Conservation (phyloP, 2,888 invertebrate species). For the Netelia virgata region DNA sequence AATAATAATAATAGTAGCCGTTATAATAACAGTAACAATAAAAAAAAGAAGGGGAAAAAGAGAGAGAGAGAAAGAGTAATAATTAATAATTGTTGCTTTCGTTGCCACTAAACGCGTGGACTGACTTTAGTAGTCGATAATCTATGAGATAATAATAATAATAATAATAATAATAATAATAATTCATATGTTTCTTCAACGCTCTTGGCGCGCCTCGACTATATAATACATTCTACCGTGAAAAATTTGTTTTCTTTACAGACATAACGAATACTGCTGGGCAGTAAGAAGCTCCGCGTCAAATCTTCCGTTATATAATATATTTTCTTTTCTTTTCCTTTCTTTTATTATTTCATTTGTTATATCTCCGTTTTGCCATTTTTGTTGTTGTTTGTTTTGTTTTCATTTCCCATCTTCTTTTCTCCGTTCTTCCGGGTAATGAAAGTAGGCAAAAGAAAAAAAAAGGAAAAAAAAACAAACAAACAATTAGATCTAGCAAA, state of each 20-base stretch:
- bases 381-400: too few relatives aligned
- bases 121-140: constrained; percentile 52
- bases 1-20: constrained; percentile 70
- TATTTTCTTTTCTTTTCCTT: constrained; percentile 33
- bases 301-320: constrained; percentile 61
- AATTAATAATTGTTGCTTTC: constrained; percentile 66
- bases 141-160: constrained; percentile 55
- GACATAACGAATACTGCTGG: constrained; percentile 72
- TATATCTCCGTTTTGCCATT: neutral
- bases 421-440: neutral
- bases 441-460: too few relatives aligned
- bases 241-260: constrained; percentile 68
- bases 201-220: constrained; percentile 62
- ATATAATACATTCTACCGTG: constrained; percentile 70
- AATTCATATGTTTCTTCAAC: constrained; percentile 62
- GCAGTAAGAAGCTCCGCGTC: constrained; percentile 71
- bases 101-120: constrained; percentile 39
- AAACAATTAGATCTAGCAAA: constrained; percentile 55
- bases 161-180: constrained; percentile 62
- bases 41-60: constrained; percentile 51
- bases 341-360: constrained; percentile 31
- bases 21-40: constrained; percentile 72
- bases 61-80: constrained; percentile 63
- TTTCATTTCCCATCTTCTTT: constrained; percentile 9
- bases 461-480: constrained; percentile 37